Evolutionary conservation across 2,888 invertebrate species (phyloP), one percentile per base, ranked within the genome.

Genomic region (Nineta flava): DNA sequence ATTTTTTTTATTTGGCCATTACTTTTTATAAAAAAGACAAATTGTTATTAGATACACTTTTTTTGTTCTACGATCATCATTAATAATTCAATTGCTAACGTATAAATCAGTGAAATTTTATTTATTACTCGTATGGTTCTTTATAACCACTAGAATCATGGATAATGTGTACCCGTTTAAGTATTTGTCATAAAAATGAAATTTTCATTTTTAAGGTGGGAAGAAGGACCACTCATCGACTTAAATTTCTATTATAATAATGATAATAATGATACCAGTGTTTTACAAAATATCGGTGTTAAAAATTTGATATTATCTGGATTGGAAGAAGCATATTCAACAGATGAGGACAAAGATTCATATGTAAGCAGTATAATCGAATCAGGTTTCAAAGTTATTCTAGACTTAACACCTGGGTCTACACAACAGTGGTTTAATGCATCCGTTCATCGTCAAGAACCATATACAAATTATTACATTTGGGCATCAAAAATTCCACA

Each of bases 191-290:
- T n/a, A n/a, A n/a, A n/a, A n/a, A n/a, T n/a, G n/a, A 26, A 26
- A 26, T 26, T 26, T 19, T 26, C n/a, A n/a, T n/a, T 26, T 26
- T 26, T 26, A 3, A 26, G 26, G 26, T 90, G 77, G 74, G 81
- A 95, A 65, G 78, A 82, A 59, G 85, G 87, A 31, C 81, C 87
- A 0, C 68, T 87, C 41, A 80, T 83, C 52, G 81, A 86, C 61
- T 66, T 81, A 5, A 68, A 73, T 45, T 3, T 26, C 26, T 26
- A 2, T 7, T 26, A 26, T 26, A 26, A 26, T 26, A 26, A 1
- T 26, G 26, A 26, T 7, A 26, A 26, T 26, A 26, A 26, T 26
- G 7, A 26, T 26, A 26, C 26, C 26, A 26, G 26, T 6, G 26
- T 26, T 26, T 26, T 26, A 26, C 4, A 26, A 26, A 26, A 26